A percentile compares a stretch with the other conserved stretches of the same genome.
Evolutionary conservation across 2,797 vertebrate species (phyloP).

Genomic region (Myiothlypis coronata): DNA sequence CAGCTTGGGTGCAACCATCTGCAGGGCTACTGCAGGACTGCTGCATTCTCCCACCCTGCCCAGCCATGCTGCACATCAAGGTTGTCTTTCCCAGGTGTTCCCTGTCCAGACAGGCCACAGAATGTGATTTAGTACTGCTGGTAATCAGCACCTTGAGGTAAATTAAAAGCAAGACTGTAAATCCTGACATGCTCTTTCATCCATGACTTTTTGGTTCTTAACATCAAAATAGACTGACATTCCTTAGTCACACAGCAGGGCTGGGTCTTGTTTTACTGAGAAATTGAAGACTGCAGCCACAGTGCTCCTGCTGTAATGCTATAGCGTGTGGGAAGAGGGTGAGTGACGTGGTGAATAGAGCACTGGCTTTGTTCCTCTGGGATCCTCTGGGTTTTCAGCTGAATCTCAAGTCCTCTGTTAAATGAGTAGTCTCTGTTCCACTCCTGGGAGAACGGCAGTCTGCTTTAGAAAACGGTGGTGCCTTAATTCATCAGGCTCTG

Average conservation of each 20-base stretch:
- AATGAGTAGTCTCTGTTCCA: background rate
- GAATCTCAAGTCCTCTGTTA: background rate
- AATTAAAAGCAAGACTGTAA: slow-evolving; percentile 49
- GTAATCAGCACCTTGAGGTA: slow-evolving; percentile 45
- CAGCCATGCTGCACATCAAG: background rate
- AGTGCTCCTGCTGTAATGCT: slow-evolving; percentile 1
- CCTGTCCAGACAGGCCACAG: background rate
- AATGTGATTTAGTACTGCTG: slow-evolving; percentile 2
- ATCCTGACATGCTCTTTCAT: slow-evolving; percentile 34
- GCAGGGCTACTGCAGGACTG: slow-evolving; percentile 4
- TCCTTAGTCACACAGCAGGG: slow-evolving; percentile 4
- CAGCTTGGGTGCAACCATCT: slow-evolving; percentile 39
- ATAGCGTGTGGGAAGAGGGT: background rate
- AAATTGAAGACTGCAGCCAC: slow-evolving; percentile 27
- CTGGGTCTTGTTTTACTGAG: slow-evolving; percentile 30
- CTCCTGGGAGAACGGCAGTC: slow-evolving; percentile 8
- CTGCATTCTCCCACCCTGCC: background rate
- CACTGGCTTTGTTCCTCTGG: slow-evolving; percentile 34
- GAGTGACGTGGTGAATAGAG: slow-evolving; percentile 2
- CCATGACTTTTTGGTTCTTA: background rate
- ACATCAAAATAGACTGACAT: slow-evolving; percentile 40
- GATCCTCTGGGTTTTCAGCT: slow-evolving; percentile 19
- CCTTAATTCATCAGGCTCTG: slow-evolving; percentile 39
- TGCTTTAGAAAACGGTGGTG: background rate
- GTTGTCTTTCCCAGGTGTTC: background rate